Conservation (phyloP, 2,797 vertebrate species). For the Diceros bicornis region DNA sequence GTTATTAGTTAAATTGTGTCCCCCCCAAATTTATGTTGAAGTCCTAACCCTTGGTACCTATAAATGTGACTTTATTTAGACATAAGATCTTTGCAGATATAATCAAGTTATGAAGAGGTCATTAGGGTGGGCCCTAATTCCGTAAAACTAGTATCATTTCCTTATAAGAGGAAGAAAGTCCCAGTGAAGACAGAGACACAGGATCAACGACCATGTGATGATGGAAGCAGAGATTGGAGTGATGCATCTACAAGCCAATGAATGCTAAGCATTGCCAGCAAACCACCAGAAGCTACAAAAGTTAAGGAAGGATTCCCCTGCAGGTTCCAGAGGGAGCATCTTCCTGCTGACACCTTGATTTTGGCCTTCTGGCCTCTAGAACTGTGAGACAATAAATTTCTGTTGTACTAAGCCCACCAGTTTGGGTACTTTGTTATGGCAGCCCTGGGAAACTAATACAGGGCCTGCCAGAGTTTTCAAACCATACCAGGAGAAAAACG, state of each 20-base stretch:
- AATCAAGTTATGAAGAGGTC: background rate
- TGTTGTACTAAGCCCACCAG: background rate
- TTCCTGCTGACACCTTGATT: background rate
- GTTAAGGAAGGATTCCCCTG: background rate
- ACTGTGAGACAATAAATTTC: background rate
- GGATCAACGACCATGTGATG: fast-evolving
- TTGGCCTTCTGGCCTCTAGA: background rate
- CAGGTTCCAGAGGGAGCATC: background rate
- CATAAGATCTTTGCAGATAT: background rate
- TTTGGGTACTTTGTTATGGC: background rate
- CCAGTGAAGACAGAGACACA: background rate
- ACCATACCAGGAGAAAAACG: background rate
- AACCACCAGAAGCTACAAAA: background rate
- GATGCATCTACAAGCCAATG: background rate
- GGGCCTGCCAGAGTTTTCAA: background rate
- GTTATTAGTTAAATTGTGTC: background rate
- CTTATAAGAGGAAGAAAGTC: background rate
- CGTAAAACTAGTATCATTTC: background rate
- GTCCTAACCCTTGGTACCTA: background rate
- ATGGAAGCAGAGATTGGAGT: background rate
- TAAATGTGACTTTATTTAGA: background rate
- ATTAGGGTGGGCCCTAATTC: background rate
- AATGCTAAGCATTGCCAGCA: background rate
- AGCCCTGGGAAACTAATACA: background rate
- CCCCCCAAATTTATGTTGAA: background rate